phyloP scores from a whole-genome alignment of 2,888 invertebrate genomes.

The Rutpela maculata region DNA sequence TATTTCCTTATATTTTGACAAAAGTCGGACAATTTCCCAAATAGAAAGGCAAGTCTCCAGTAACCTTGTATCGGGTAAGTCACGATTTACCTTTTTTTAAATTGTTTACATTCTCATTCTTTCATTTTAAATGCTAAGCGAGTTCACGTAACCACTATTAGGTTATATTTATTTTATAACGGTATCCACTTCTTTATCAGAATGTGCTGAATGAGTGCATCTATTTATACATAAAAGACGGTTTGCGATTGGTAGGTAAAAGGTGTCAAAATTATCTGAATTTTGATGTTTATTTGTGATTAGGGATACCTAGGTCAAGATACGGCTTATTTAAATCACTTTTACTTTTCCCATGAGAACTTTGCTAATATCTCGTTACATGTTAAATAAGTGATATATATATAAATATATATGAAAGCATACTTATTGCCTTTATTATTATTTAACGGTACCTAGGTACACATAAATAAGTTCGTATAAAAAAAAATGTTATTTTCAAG shows the following conservation, averaged over 20 bases:
- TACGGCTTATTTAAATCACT: background rate
- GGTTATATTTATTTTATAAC: slow-evolving; percentile 31
- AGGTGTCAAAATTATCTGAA: background rate
- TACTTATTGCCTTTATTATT: too few relatives aligned
- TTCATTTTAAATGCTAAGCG: background rate
- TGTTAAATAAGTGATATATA: background rate
- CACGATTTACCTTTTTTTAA: slow-evolving; percentile 14
- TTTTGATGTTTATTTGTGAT: background rate
- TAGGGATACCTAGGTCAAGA: background rate
- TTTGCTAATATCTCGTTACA: background rate
- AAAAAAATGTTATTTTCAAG: too few relatives aligned
- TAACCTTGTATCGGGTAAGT: slow-evolving; percentile 31
- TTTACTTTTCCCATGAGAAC: slow-evolving; percentile 3
- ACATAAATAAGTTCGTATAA: too few relatives aligned
- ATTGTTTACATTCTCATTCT: slow-evolving; percentile 26
- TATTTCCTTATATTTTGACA: slow-evolving; percentile 13
- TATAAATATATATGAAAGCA: background rate
- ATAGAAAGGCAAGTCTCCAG: background rate
- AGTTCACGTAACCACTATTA: background rate
- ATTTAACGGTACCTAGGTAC: too few relatives aligned
- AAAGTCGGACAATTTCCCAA: background rate
- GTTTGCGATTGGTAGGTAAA: background rate
- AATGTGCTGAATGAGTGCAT: background rate
- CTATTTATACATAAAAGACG: background rate
- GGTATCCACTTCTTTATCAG: slow-evolving; percentile 15